These are phyloP conservation scores for Spicauda simplicius DNA, from an alignment of 2,888 invertebrate species.

Conservation along the genomic window DNA sequence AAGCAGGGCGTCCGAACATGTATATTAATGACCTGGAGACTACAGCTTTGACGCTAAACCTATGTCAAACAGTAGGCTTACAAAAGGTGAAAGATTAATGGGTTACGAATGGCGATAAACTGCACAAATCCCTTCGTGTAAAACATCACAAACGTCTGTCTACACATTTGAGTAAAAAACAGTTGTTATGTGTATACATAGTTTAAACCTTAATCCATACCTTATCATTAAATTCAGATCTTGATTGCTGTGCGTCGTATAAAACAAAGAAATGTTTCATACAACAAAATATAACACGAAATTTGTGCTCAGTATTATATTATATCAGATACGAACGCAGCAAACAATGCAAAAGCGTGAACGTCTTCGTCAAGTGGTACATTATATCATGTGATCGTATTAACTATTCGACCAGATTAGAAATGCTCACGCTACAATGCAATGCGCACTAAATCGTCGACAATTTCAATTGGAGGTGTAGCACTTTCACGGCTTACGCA, in stretches of 20 bases:
- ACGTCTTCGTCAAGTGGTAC: slow-evolving; percentile 28
- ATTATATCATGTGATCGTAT: slow-evolving; percentile 35
- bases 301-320: slow-evolving; percentile 8
- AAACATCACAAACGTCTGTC: too few relatives aligned
- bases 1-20: too few relatives aligned
- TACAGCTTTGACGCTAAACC: too few relatives aligned
- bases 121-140: too few relatives aligned
- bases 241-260: background rate
- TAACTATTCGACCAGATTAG: slow-evolving; percentile 30
- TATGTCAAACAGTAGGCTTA: too few relatives aligned
- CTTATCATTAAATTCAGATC: background rate
- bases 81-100: too few relatives aligned
- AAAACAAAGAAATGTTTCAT: background rate
- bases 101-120: too few relatives aligned
- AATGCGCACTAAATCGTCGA: slow-evolving; percentile 26
- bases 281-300: background rate
- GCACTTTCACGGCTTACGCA: slow-evolving; percentile 37
- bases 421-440: slow-evolving; percentile 24
- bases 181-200: too few relatives aligned
- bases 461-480: slow-evolving; percentile 36
- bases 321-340: slow-evolving; percentile 11
- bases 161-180: too few relatives aligned
- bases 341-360: slow-evolving; percentile 18
- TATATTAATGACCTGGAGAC: too few relatives aligned
- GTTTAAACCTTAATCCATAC: too few relatives aligned